phyloP scores from a whole-genome alignment of 2,113 vertebrate genomes.

The Bolborhynchus lineola region DNA sequence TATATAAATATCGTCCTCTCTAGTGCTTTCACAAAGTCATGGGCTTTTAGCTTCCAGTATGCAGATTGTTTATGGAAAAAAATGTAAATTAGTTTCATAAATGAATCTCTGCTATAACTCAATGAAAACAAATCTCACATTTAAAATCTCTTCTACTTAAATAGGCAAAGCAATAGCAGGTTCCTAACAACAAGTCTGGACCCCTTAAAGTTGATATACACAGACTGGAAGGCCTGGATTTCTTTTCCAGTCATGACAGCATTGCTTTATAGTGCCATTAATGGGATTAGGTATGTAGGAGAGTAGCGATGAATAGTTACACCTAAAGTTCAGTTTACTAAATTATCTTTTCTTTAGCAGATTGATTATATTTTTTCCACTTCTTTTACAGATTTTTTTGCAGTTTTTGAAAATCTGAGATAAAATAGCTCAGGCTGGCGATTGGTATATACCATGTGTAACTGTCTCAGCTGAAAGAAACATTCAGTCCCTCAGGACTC shows the following conservation, averaged over 20 bases:
- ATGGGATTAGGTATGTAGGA: background rate
- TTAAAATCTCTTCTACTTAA: background rate
- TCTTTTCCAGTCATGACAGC: background rate
- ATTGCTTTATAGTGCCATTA: background rate
- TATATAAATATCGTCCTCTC: background rate
- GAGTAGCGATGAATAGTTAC: background rate
- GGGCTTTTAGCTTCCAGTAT: background rate
- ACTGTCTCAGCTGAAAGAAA: background rate
- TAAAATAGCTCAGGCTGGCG: background rate
- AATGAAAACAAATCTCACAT: background rate
- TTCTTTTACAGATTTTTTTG: background rate
- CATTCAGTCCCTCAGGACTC: background rate
- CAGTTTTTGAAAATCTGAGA: background rate
- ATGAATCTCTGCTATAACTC: background rate
- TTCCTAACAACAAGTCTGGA: background rate
- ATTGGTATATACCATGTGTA: rapidly evolving
- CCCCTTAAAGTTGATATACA: background rate
- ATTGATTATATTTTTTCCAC: background rate
- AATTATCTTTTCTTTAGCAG: background rate
- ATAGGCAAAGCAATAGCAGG: background rate
- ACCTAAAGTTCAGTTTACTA: background rate
- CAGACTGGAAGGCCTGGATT: background rate
- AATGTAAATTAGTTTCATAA: background rate
- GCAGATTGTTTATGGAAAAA: background rate
- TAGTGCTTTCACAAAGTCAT: background rate